Base-by-base conservation (phyloP, 2,888 invertebrate genomes). In the Merodon equestris region DNA sequence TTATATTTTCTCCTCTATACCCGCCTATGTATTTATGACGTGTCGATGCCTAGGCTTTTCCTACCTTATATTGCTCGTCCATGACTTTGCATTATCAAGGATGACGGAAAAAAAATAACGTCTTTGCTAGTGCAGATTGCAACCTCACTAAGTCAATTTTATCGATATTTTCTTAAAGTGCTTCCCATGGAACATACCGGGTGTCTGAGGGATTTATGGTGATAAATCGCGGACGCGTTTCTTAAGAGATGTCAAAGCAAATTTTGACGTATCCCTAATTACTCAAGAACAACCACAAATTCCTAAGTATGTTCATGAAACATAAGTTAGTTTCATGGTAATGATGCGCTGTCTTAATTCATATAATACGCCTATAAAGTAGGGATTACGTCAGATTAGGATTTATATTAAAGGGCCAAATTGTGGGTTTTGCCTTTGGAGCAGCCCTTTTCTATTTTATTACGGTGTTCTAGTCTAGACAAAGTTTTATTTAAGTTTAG, bases 291-390 rank as follows among this genome's bases (percentile, higher is more conserved):
- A 77, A 77, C 67, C 64, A 61, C 47, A 47, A 53, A 50, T 57
- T 47, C n/a, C 60, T 14, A 34, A 54, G 19, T 38, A 27, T 18
- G 57, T 50, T 40, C 66, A 61, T 67, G 68, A 73, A 68, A 58
- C 77, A 77, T 77, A 77, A 68, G 77, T 67, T 74, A 48, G 17
- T 66, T 48, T 45, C 64, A 27, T 27, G 42, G 45, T 19, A 19
- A 45, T 27, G 17, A 38, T 34, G 50, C 56, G 57, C 50, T 64
- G 51, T 57, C 57, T 48, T 50, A 58, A 50, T 38, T 58, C 38
- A 48, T 67, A 47, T 66, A 79, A 79, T 74, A 79, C 74, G 63
- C 64, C 64, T 68, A 79, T 79, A 79, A 79, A 74, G 68, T 60
- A 60, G 68, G 64, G 74, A 79, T 79, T 74, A 79, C 64, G 70